phyloP scores from a whole-genome alignment of 2,888 invertebrate species.

The Mythimna pallens region DNA sequence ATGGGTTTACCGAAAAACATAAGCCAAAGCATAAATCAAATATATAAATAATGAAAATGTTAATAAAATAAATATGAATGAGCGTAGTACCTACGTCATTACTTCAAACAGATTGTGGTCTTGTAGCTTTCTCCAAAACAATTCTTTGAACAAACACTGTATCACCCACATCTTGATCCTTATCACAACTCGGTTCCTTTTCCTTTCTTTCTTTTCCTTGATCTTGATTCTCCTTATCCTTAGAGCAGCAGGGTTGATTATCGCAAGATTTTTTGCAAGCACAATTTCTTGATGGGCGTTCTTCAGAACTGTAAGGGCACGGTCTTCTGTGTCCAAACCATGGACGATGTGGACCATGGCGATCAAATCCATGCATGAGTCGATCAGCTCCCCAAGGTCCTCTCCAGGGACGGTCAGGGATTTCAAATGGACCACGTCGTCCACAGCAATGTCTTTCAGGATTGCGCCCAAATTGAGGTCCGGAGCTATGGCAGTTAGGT shows the following conservation, averaged over 20 bases:
- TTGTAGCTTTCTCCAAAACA: constrained; percentile 62
- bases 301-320: constrained; percentile 11
- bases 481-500: constrained; percentile 3
- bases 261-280: constrained; percentile 26
- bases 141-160: constrained; percentile 64
- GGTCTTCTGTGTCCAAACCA: constrained; percentile 31
- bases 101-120: constrained; percentile 63
- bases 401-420: not conserved
- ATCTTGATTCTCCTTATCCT: constrained; percentile 27
- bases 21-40: not conserved
- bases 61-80: constrained; percentile 9
- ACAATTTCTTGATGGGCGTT: constrained; percentile 8
- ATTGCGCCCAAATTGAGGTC: not conserved
- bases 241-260: constrained; percentile 46
- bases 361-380: constrained; percentile 10
- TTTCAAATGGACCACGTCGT: constrained; percentile 15
- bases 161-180: constrained; percentile 55
- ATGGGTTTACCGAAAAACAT: not conserved
- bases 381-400: constrained; percentile 16
- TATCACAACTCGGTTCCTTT: constrained; percentile 45
- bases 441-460: constrained; percentile 14
- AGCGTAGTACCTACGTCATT: constrained; percentile 15
- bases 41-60: not conserved
- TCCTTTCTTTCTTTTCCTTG: constrained; percentile 30
- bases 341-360: not conserved